Evolutionary conservation across 1,140 invertebrate genomes (phyloP).

Genomic region (Coelopa frigida): DNA sequence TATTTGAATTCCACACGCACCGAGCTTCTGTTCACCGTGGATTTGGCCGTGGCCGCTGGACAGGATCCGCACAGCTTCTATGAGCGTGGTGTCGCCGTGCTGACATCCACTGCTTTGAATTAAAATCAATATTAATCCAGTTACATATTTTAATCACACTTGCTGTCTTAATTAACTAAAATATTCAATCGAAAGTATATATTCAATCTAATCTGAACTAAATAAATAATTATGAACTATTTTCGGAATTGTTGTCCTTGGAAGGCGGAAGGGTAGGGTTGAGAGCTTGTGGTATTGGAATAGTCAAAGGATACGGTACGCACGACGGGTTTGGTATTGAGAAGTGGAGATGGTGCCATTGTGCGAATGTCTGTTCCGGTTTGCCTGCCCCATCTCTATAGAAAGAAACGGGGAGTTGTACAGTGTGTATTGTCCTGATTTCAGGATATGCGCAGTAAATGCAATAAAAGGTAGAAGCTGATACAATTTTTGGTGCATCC

Average conservation of each 20-base stretch:
- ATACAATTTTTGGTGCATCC: slow-evolving; percentile 2
- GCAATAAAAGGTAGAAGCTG: neutral
- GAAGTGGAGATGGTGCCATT: too few species aligned
- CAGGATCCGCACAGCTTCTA: slow-evolving; percentile 91
- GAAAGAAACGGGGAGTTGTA: neutral
- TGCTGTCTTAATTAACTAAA: neutral
- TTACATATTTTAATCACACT: neutral
- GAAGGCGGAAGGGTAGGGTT: too few species aligned
- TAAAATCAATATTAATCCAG: slow-evolving; percentile 46
- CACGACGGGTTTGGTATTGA: too few species aligned
- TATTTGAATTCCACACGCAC: slow-evolving; percentile 94
- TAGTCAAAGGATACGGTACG: too few species aligned
- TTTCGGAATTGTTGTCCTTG: too few species aligned
- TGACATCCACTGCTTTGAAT: slow-evolving; percentile 84
- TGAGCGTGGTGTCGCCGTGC: slow-evolving; percentile 91
- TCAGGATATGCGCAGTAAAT: neutral
- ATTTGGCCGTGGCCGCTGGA: slow-evolving; percentile 79
- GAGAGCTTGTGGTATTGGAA: too few species aligned
- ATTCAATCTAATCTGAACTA: too few species aligned
- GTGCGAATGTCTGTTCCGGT: too few species aligned
- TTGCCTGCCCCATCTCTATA: too few species aligned
- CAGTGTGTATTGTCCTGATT: neutral
- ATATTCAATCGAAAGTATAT: neutral
- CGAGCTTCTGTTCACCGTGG: slow-evolving; percentile 91
- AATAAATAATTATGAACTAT: too few species aligned